Evolutionary conservation across 2,113 vertebrate species (phyloP), one percentile per base, ranked within the genome.

Genomic region (Carlito syrichta): DNA sequence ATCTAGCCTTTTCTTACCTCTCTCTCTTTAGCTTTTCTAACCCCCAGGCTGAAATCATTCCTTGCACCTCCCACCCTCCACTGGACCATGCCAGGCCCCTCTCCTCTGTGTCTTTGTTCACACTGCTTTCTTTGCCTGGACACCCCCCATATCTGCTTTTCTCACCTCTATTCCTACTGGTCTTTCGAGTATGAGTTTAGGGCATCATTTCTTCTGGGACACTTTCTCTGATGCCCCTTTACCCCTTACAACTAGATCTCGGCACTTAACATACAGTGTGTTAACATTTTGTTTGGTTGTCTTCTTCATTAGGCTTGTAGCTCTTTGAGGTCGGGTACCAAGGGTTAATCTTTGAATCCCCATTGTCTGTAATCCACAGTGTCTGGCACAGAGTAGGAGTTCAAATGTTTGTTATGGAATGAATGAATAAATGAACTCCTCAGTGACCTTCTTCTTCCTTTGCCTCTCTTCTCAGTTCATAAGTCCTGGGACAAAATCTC

Each of bases 181-280:
- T 92, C 84, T 97, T 96, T 96, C 60, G 92, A 94, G 77, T 62
- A 66, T 66, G 69, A 92, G 74, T 91, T 83, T 93, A 96, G 85
- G 73, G 45, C 19, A 69, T 84, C 85, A 56, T 56, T 11, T 58
- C 81, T 83, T 91, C 74, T 95, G 87, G 78, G 45, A 86, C 40
- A 23, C 32, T 85, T 87, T 86, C 84, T 90, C 79, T 77, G 81
- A 89, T 84, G 35, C 68, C 71, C 60, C 19, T 20, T 82, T 32
- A 68, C 9, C 30, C 60, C 43, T 95, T n/a, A 82, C 87, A 95
- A 82, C 43, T 87, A 50, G 5, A n/a, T 74, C 66, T 86, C 71
- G 54, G 78, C 85, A 87, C 56, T 94, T 91, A 76, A 48, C 69
- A 78, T 83, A 82, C 12, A 73, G 83, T 52, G 22, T 8, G 25